Evolutionary conservation across 2,113 vertebrate genomes (phyloP).

Genomic region (Gallinago jamesoni): DNA sequence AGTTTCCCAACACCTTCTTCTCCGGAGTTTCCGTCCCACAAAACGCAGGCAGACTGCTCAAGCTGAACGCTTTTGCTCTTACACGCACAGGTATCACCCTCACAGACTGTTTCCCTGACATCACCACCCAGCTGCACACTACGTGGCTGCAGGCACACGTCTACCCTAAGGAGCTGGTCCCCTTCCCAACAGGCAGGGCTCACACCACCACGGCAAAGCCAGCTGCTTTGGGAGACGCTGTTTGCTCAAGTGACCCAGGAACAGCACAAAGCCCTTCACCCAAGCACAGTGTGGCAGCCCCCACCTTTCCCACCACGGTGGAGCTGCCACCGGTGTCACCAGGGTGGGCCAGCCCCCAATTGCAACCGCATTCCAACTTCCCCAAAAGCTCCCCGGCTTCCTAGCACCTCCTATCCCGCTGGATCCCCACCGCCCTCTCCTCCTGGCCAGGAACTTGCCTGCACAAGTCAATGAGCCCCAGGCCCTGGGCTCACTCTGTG

Average conservation of each 20-base stretch:
- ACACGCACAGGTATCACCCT: not conserved
- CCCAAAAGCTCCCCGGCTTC: not conserved
- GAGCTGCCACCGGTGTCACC: not conserved
- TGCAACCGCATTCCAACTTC: accelerated
- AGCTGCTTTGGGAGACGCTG: not conserved
- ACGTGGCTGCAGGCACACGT: not conserved
- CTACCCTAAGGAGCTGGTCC: not conserved
- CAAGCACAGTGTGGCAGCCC: not conserved
- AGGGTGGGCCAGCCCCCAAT: not conserved
- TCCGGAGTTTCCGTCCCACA: not conserved
- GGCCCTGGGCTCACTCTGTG: not conserved
- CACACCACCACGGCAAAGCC: not conserved
- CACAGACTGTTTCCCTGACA: not conserved
- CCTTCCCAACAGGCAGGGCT: not conserved
- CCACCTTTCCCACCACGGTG: not conserved
- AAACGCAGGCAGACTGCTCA: not conserved
- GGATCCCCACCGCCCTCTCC: not conserved
- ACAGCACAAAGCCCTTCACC: not conserved
- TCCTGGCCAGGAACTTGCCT: not conserved
- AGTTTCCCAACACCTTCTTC: not conserved
- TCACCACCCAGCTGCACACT: not conserved
- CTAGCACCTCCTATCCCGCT: not conserved
- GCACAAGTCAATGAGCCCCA: not conserved
- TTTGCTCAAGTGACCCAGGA: not conserved
- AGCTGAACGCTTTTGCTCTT: not conserved